These are phyloP conservation scores for Ophion ventricosus DNA, from an alignment of 2,888 invertebrate genomes.

Conservation along the genomic window DNA sequence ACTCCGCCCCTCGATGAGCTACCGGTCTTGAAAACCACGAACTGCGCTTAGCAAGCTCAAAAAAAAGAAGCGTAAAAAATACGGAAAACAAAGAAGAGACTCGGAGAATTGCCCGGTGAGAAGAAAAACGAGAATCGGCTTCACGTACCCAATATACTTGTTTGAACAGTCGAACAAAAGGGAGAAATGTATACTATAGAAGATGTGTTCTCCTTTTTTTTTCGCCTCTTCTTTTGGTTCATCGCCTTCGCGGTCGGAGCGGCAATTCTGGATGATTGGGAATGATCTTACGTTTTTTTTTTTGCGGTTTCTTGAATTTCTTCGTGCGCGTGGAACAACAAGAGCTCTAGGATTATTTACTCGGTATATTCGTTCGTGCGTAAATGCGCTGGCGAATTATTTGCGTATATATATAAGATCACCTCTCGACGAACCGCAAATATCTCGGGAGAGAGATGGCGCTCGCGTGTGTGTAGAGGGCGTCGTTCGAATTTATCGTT, in stretches of 20 bases:
- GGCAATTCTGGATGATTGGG: conserved; percentile 38
- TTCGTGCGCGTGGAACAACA: background rate
- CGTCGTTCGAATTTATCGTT: conserved; percentile 51
- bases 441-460: conserved; percentile 16
- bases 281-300: conserved; percentile 3
- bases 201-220: background rate
- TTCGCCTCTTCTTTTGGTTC: background rate
- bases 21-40: conserved; percentile 34
- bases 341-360: conserved; percentile 40
- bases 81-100: background rate
- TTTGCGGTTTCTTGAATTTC: conserved; percentile 3
- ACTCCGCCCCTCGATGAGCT: background rate
- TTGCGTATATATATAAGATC: conserved; percentile 5
- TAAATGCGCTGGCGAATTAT: conserved; percentile 40
- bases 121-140: conserved; percentile 33
- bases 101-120: conserved; percentile 9
- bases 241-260: conserved; percentile 7
- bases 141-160: background rate
- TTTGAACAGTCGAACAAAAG: conserved; percentile 10
- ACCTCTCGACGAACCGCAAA: conserved; percentile 41
- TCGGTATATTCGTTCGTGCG: conserved; percentile 46
- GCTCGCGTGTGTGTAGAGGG: background rate
- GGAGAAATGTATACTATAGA: background rate
- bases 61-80: background rate
- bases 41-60: background rate